phyloP scores from a whole-genome alignment of 2,113 vertebrate genomes.

The Lepus timidus region DNA sequence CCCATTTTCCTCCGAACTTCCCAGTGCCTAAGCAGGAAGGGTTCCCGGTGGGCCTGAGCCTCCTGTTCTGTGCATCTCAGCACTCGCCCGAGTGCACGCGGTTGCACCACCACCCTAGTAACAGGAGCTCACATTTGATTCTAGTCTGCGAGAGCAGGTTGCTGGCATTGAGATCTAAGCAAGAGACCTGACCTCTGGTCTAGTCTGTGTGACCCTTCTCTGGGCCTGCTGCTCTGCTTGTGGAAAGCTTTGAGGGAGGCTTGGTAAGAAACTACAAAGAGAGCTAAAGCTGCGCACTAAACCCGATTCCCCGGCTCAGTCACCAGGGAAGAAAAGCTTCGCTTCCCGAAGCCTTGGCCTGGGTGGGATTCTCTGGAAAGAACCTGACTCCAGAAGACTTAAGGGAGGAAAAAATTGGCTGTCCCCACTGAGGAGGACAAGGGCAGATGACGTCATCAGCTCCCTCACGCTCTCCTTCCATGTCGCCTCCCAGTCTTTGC shows the following conservation, averaged over 20 bases:
- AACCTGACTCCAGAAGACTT: neutral
- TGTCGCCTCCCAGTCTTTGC: neutral
- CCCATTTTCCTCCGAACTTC: neutral
- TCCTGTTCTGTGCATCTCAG: neutral
- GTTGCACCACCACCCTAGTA: neutral
- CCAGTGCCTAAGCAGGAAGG: neutral
- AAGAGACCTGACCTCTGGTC: neutral
- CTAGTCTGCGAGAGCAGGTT: neutral
- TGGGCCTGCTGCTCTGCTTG: neutral
- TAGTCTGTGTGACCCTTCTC: neutral
- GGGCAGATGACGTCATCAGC: neutral
- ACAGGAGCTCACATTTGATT: neutral
- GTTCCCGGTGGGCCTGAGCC: neutral
- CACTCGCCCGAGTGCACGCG: neutral
- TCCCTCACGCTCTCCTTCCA: neutral
- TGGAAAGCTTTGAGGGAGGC: neutral
- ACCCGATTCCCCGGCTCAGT: neutral
- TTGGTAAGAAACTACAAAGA: neutral
- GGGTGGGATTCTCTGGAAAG: neutral
- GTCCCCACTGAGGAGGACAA: neutral
- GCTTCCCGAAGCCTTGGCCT: neutral
- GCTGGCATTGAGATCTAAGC: neutral
- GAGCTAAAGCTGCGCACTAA: conserved; percentile 17
- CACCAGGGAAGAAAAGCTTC: neutral
- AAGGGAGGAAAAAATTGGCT: neutral